Evolutionary conservation across 2,113 vertebrate species (phyloP), one percentile per base, ranked within the genome.

Genomic region (Caranx melampygus): DNA sequence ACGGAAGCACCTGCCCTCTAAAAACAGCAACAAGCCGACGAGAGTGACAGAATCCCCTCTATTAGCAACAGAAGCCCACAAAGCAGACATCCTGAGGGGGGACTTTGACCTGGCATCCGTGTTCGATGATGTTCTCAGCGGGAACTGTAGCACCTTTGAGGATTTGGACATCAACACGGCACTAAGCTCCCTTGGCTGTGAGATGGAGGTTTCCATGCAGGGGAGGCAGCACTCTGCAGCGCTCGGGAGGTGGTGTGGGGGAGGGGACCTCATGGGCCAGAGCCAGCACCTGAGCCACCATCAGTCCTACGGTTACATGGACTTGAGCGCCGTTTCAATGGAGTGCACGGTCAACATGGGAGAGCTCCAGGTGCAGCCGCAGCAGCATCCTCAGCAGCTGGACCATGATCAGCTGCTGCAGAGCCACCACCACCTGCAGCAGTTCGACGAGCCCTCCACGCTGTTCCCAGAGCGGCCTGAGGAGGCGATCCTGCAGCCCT

Each of bases 121-220:
- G 79, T 95, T 96, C 6, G 94, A 95, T 3, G 94, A 96, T 1
- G 94, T 96, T 13, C 94, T 96, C 9, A 75, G 90, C 7, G 92
- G 92, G n/a, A 92, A 80, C 84, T 94, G 93, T 64, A 94, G 95
- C 92, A 96, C 91, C 70, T 96, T 96, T 2, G 96, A 96, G 88
- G 96, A 96, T 82, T 66, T 96, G 87, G 96, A 97, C 90, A 93
- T 96, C 88, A 95, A 96, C 87, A 89, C 93, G 0, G 95, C 95
- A 0, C 87, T 96, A 63, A 95, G 94, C 89, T 93, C 95, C 0
- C 90, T 96, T 44, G 94, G 93, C 26, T 94, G 94, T 15, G 95
- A 95, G 76, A 79, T 92, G 87, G 95, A 96, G 75, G 74, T 91
- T 0, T 82, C 93, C 47, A 68, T 89, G 42, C 94, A 94, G 72